Base-by-base conservation (phyloP, 2,797 vertebrate genomes). In the Sebastes diaconus region DNA sequence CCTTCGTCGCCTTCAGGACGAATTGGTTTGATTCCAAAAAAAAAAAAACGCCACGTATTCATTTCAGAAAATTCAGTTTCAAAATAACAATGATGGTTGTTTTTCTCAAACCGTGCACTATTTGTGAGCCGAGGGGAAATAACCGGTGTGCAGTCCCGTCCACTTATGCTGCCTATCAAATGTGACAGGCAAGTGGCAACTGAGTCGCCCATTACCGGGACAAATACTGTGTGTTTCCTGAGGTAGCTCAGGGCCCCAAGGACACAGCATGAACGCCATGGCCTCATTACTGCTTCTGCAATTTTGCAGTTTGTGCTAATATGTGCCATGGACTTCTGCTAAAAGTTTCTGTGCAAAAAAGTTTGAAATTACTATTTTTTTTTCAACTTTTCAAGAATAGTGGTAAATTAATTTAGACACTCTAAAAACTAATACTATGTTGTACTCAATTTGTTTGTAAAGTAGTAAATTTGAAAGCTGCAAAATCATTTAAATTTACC, bases 121-220 rank as follows among this genome's bases (percentile, higher is more conserved):
- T 57, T 73, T 34, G 65, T 29, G 64, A 57, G 39, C 20, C 4
- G 0, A 27, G 64, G 54, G 70, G n/a, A 77, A 84, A 67, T 70
- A 67, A 63, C 24, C 14, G 30, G 36, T 68, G 39, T 64, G 72
- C 66, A 22, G 34, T 57, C 46, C 50, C 34, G 10, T 76, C 58
- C 68, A 39, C 71, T 80, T 70, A 65, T 76, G 74, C 80, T 59
- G 77, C 75, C 90, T 57, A 84, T 89, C 55, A 80, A 60, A 79
- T 78, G 32, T 87, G 88, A 89, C 87, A 66, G 83, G 58, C 54
- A 14, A 74, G 61, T 80, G 75, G 77, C 84, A 80, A 74, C 71
- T 72, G 75, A 88, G 77, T 83, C 57, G 63, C 80, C 88, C 84
- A 87, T 91, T 84, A 92, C 68, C 6, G 58, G 73, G 67, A 80